Base-by-base conservation (phyloP, 2,888 invertebrate species). In the Melinopterus prodromus region DNA sequence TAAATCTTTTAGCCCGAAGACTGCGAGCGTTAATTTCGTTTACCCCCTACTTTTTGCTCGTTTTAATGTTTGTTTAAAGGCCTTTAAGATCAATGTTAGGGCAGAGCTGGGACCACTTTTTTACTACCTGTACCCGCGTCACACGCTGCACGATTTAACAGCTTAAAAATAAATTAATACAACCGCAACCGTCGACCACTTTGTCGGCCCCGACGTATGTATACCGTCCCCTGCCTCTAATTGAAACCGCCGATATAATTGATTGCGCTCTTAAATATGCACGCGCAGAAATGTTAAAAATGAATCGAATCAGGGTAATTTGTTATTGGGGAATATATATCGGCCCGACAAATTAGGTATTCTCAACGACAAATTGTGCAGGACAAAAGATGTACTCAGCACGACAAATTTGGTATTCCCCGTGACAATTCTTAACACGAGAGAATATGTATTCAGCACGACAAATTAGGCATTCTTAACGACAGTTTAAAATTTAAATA, bases 11-110 rank as follows among this genome's bases (percentile, higher is more conserved):
- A 37, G 53, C 9, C 53, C 53, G 53, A 53, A 53, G 53, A 9
- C 53, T 53, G n/a, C 74, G 36, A 26, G 74, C 74, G 74, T 74
- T 74, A 74, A 74, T 74, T 74, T 74, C 74, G 74, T 74, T 74
- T 74, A 36, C 74, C 74, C 74, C 71, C 7, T n/a, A 26, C 74
- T 74, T 74, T 74, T 74, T 74, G 36, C 36, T 74, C 35, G 36
- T 36, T 74, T 74, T 74, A 74, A 74, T 74, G 74, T 74, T 74
- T 74, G 74, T 74, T 74, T 74, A 74, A 74, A 74, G 74, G 74
- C 74, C 74, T 74, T 74, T 74, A 74, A 37, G 74, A 74, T 74
- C 74, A 74, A 74, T 74, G 74, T 74, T 74, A 74, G 74, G 74
- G 74, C 74, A 74, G 53, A 53, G 35, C 74, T 15, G 74, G 74